These are phyloP conservation scores for Polyodon spathula DNA, from an alignment of 2,113 vertebrate genomes.

Conservation along the genomic window DNA sequence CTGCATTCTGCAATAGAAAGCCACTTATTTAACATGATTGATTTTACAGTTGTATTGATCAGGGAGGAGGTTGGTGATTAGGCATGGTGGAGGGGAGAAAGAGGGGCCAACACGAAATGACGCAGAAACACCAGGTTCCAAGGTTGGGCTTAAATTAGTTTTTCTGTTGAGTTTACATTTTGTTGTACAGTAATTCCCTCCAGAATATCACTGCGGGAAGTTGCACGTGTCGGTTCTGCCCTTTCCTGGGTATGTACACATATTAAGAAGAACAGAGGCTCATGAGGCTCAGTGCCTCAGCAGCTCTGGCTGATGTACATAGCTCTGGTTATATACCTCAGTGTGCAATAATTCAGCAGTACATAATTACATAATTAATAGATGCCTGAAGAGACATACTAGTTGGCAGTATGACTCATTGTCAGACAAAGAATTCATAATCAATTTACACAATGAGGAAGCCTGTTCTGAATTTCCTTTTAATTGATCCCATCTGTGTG, in stretches of 20 bases:
- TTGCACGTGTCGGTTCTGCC: too few species aligned
- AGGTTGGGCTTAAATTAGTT: neutral
- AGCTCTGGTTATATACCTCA: neutral
- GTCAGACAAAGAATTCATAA: conserved; percentile 19
- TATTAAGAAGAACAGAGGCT: neutral
- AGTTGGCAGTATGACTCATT: conserved; percentile 10
- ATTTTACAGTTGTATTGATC: neutral
- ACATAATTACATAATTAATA: neutral
- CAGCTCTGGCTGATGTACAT: neutral
- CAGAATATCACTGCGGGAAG: too few species aligned
- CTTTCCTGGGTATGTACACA: neutral
- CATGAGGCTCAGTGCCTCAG: neutral
- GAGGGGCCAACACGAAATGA: neutral
- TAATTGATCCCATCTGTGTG: conserved; percentile 18
- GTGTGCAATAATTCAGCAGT: neutral
- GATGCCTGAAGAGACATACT: neutral
- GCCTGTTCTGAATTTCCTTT: conserved; percentile 8
- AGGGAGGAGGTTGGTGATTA: neutral
- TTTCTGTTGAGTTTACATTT: neutral
- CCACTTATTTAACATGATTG: neutral
- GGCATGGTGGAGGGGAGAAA: neutral
- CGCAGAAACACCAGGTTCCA: neutral
- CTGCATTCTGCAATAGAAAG: neutral
- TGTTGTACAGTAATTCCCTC: neutral
- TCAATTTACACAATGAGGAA: conserved; percentile 16